Evolutionary conservation across 2,797 vertebrate species (phyloP).

Genomic region (Crocidura indochinensis): DNA sequence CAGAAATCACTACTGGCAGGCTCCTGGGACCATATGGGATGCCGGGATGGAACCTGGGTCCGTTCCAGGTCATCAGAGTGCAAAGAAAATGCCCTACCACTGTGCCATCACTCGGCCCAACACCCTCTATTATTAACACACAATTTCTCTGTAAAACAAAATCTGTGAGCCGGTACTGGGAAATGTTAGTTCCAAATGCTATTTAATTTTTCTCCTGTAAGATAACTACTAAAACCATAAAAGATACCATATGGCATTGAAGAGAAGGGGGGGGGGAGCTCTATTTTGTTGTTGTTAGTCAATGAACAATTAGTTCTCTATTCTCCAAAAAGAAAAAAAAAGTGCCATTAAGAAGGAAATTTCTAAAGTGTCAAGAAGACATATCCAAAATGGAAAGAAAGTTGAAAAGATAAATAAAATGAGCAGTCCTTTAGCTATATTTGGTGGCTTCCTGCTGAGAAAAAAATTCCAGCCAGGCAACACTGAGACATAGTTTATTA

Average conservation of each 20-base stretch:
- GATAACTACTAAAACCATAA: constrained; percentile 72
- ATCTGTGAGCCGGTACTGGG: constrained; percentile 57
- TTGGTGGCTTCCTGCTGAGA: constrained; percentile 79
- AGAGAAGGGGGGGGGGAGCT: neutral
- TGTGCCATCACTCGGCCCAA: neutral
- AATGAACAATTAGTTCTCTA: constrained; percentile 68
- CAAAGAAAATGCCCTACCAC: too few species aligned
- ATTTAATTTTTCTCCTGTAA: constrained; percentile 76
- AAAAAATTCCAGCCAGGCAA: constrained; percentile 74
- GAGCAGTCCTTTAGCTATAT: constrained; percentile 78
- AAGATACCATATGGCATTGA: constrained; percentile 62
- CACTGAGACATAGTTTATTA: constrained; percentile 87
- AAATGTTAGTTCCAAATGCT: constrained; percentile 60
- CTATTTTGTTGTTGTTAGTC: constrained; percentile 27
- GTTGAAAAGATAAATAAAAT: constrained; percentile 84
- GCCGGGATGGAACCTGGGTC: too few species aligned
- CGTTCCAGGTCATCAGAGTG: too few species aligned
- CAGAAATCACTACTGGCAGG: too few species aligned
- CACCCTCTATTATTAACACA: constrained; percentile 60
- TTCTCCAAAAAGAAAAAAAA: constrained; percentile 59
- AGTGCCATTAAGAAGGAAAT: constrained; percentile 71
- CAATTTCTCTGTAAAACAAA: constrained; percentile 66
- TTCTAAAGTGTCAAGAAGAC: constrained; percentile 80
- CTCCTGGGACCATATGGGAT: too few species aligned
- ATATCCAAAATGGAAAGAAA: constrained; percentile 83